phyloP scores from a whole-genome alignment of 2,888 invertebrate genomes.

The Hylaea fasciaria region DNA sequence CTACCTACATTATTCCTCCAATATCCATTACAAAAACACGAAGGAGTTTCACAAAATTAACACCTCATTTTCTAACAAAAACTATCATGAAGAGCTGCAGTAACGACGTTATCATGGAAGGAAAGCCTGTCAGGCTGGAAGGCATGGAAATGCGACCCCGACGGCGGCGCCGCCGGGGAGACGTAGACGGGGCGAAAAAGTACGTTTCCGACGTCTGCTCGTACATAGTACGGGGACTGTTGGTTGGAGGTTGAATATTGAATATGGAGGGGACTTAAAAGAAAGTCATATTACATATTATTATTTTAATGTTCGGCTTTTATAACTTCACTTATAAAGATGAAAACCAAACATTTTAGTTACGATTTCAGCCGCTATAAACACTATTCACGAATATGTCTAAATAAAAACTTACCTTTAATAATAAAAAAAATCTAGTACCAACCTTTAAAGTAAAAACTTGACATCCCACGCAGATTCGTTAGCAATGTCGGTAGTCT shows the following conservation, averaged over 20 bases:
- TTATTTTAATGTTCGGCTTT: too few species aligned
- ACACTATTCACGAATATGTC: too few species aligned
- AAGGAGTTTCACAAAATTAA: slow-evolving; percentile 13
- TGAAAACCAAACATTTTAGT: too few species aligned
- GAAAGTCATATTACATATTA: too few species aligned
- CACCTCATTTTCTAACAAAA: slow-evolving; percentile 26
- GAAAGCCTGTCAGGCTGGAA: slow-evolving; percentile 69
- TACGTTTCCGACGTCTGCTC: slow-evolving; percentile 66
- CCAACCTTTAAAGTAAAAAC: too few species aligned
- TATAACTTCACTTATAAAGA: too few species aligned
- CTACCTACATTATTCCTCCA: not conserved
- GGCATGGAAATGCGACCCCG: slow-evolving; percentile 68
- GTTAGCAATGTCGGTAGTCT: too few species aligned
- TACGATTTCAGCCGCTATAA: too few species aligned
- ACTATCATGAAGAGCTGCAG: slow-evolving; percentile 55
- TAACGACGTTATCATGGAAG: slow-evolving; percentile 77
- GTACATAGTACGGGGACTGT: slow-evolving; percentile 48
- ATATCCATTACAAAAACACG: not conserved
- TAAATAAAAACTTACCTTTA: too few species aligned
- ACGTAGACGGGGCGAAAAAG: slow-evolving; percentile 80
- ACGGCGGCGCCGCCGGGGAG: slow-evolving; percentile 53
- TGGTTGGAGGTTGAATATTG: not conserved
- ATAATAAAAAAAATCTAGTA: too few species aligned
- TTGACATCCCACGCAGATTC: too few species aligned
- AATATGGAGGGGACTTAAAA: too few species aligned